A percentile compares a stretch with the other conserved stretches of the same genome.
These are phyloP conservation scores for Megaceryle maxima DNA, from an alignment of 2,113 vertebrate genomes.

Conservation along the genomic window DNA sequence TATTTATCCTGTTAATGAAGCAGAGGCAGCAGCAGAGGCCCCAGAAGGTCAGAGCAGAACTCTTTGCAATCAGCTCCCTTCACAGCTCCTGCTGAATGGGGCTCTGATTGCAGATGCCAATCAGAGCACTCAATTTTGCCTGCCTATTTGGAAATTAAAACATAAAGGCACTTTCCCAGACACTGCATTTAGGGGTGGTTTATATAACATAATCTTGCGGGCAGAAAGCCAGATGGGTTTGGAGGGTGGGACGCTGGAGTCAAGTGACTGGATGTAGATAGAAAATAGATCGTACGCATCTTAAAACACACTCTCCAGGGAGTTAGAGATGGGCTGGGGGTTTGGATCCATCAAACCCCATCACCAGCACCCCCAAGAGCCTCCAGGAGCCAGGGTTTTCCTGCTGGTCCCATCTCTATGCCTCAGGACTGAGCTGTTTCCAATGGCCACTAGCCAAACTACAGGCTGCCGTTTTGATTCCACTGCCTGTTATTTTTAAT, in stretches of 20 bases:
- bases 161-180: conserved; percentile 59
- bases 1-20: conserved; percentile 75
- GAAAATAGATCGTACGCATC: neutral
- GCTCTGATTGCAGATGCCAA: conserved; percentile 72
- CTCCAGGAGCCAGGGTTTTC: neutral
- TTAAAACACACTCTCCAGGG: neutral
- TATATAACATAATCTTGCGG: conserved; percentile 38
- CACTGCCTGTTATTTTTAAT: neutral
- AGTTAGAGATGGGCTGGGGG: neutral
- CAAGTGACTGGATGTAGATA: neutral
- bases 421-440: neutral
- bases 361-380: neutral
- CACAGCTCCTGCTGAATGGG: conserved; percentile 56
- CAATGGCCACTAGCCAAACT: neutral
- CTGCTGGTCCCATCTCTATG: neutral
- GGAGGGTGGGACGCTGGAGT: neutral
- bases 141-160: conserved; percentile 73
- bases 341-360: neutral
- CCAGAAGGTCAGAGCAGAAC: conserved; percentile 64
- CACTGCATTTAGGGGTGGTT: conserved; percentile 54
- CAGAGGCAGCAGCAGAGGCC: conserved; percentile 37
- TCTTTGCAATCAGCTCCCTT: conserved; percentile 65
- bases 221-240: conserved; percentile 30
- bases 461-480: neutral
- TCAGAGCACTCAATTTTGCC: conserved; percentile 62